Percentiles rank a stretch among this genome's conserved stretches.
These are phyloP conservation scores for Parasteatoda tepidariorum DNA, from an alignment of 1,140 invertebrate species.

Conservation along the genomic window DNA sequence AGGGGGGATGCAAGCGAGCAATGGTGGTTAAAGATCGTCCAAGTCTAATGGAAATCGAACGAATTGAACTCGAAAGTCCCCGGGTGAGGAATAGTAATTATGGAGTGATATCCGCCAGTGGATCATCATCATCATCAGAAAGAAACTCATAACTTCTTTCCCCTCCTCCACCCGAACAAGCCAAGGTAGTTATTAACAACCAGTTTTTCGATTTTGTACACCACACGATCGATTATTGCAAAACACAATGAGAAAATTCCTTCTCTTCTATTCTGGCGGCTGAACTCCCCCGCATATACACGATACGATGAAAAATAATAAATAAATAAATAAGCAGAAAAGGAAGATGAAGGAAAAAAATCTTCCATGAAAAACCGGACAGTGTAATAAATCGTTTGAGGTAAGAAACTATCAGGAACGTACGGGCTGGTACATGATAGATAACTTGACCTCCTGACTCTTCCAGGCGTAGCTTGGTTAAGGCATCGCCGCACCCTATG, in stretches of 20 bases:
- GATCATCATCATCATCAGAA: slow-evolving; percentile 42
- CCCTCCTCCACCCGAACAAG: not conserved
- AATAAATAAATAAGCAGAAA: slow-evolving; percentile 11
- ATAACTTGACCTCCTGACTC: slow-evolving; percentile 54
- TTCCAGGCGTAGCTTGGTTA: slow-evolving; percentile 51
- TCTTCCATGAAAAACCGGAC: slow-evolving; percentile 33
- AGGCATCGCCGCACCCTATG: slow-evolving; percentile 56
- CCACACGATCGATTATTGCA: slow-evolving; percentile 56
- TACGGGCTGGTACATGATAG: slow-evolving; percentile 58
- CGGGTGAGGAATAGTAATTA: slow-evolving; percentile 46
- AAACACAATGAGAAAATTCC: slow-evolving; percentile 54
- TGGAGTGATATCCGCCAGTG: slow-evolving; percentile 42
- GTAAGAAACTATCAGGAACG: slow-evolving; percentile 56
- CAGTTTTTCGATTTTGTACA: slow-evolving; percentile 60
- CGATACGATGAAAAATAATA: slow-evolving; percentile 26
- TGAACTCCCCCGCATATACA: slow-evolving; percentile 45
- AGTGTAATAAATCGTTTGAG: slow-evolving; percentile 59
- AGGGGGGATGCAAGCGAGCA: not conserved
- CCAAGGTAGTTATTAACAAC: slow-evolving; percentile 57
- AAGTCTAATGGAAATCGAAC: slow-evolving; percentile 58
- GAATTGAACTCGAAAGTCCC: slow-evolving; percentile 34
- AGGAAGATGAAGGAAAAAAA: slow-evolving; percentile 13
- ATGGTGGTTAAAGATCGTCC: slow-evolving; percentile 6
- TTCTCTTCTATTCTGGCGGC: slow-evolving; percentile 17
- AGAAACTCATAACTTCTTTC: slow-evolving; percentile 30